phyloP scores from a whole-genome alignment of 2,888 invertebrate species.

The Drosophila testacea region DNA sequence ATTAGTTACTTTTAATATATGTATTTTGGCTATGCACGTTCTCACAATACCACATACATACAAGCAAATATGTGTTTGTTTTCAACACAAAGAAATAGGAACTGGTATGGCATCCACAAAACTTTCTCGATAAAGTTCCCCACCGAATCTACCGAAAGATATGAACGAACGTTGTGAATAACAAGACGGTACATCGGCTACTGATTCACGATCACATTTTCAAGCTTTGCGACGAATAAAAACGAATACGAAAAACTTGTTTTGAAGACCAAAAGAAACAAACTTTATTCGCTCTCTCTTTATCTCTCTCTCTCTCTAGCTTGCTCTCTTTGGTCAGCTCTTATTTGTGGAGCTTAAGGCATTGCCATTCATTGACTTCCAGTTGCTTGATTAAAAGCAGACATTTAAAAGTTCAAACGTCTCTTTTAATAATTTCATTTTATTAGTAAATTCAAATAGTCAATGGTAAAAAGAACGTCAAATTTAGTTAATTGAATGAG shows the following conservation, averaged over 20 bases:
- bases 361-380: not conserved
- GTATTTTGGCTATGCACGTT: slow-evolving; percentile 18
- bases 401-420: not conserved
- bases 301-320: not conserved
- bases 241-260: slow-evolving; percentile 54
- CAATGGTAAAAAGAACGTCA: not conserved
- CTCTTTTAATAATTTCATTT: slow-evolving; percentile 3
- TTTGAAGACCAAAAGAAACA: slow-evolving; percentile 43
- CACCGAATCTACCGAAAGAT: slow-evolving; percentile 20
- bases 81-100: slow-evolving; percentile 45
- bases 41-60: slow-evolving; percentile 23
- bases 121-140: slow-evolving; percentile 62
- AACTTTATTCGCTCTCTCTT: slow-evolving; percentile 28
- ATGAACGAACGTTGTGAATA: slow-evolving; percentile 39
- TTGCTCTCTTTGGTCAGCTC: slow-evolving; percentile 3
- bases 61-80: slow-evolving; percentile 41
- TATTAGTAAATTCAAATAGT: not conserved
- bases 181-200: slow-evolving; percentile 52
- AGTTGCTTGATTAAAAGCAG: not conserved
- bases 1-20: slow-evolving; percentile 9
- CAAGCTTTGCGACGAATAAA: slow-evolving; percentile 29
- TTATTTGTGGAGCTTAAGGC: slow-evolving; percentile 1
- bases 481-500: no score
- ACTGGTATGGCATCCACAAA: slow-evolving; percentile 54
- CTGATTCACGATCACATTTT: slow-evolving; percentile 37